A percentile compares a stretch with the other conserved stretches of the same genome.
These are phyloP conservation scores for Hymenochirus boettgeri DNA, from an alignment of 2,113 vertebrate species.

Conservation along the genomic window DNA sequence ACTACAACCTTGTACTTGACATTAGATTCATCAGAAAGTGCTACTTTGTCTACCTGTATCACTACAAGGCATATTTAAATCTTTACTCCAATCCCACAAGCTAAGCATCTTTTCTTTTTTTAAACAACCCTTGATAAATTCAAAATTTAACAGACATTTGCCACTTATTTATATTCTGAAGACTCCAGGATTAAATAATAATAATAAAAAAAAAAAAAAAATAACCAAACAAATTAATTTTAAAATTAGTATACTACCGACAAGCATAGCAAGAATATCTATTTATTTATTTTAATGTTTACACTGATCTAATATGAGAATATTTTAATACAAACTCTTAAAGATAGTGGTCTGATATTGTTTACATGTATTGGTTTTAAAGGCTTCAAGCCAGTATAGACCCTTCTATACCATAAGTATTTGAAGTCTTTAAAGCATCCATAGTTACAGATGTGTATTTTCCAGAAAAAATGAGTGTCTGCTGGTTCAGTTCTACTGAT, in stretches of 20 bases:
- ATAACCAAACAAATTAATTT: too few species aligned
- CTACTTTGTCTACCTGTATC: too few species aligned
- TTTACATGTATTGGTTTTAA: not conserved
- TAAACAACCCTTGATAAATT: too few species aligned
- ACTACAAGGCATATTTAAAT: too few species aligned
- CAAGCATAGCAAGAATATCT: not conserved
- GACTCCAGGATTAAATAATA: too few species aligned
- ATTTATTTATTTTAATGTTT: not conserved
- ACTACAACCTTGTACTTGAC: too few species aligned
- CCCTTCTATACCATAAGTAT: not conserved
- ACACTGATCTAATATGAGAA: not conserved
- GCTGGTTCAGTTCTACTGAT: not conserved
- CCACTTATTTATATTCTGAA: too few species aligned
- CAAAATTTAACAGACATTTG: too few species aligned
- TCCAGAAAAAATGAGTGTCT: not conserved
- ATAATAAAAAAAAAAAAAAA: too few species aligned
- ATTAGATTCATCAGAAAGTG: too few species aligned
- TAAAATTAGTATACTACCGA: not conserved
- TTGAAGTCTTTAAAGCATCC: not conserved
- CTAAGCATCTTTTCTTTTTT: too few species aligned
- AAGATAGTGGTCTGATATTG: not conserved
- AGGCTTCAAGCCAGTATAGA: not conserved
- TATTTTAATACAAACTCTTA: conserved; percentile 3
- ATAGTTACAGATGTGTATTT: not conserved
- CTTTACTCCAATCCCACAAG: too few species aligned